These are phyloP conservation scores for Polietes domitor DNA, from an alignment of 2,888 invertebrate species.

Conservation along the genomic window DNA sequence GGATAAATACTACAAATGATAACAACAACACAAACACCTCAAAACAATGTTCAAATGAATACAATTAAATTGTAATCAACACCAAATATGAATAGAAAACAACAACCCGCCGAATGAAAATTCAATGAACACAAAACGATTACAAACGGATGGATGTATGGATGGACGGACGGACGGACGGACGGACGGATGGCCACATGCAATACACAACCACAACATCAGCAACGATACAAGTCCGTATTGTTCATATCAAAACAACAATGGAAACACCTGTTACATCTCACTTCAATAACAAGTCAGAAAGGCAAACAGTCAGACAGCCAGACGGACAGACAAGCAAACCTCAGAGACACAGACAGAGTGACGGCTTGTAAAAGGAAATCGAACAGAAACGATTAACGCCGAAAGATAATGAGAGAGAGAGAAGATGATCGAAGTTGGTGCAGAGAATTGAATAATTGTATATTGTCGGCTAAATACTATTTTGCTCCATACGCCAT, in stretches of 20 bases:
- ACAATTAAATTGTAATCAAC: constrained; percentile 37
- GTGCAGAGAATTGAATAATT: no score
- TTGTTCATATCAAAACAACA: not conserved
- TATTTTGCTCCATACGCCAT: no score
- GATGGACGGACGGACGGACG: not conserved
- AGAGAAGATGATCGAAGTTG: no score
- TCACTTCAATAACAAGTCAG: constrained; percentile 7
- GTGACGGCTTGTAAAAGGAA: not conserved
- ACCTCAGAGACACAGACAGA: not conserved
- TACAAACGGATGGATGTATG: not conserved
- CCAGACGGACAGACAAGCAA: not conserved
- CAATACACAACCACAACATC: constrained; percentile 16
- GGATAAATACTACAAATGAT: not conserved
- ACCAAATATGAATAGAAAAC: constrained; percentile 36
- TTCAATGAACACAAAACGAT: constrained; percentile 35
- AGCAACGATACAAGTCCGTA: not conserved
- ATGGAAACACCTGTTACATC: constrained; percentile 40
- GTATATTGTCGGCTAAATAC: no score
- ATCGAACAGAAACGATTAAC: not conserved
- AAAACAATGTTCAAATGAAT: constrained; percentile 28
- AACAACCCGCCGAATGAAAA: constrained; percentile 11
- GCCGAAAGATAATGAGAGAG: no score
- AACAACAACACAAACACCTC: constrained; percentile 6
- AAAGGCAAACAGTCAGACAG: not conserved
- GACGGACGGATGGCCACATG: not conserved